Percentiles rank a stretch among this genome's conserved stretches.
Conservation (phyloP, 2,888 invertebrate genomes). For the Synanthedon vespiformis region DNA sequence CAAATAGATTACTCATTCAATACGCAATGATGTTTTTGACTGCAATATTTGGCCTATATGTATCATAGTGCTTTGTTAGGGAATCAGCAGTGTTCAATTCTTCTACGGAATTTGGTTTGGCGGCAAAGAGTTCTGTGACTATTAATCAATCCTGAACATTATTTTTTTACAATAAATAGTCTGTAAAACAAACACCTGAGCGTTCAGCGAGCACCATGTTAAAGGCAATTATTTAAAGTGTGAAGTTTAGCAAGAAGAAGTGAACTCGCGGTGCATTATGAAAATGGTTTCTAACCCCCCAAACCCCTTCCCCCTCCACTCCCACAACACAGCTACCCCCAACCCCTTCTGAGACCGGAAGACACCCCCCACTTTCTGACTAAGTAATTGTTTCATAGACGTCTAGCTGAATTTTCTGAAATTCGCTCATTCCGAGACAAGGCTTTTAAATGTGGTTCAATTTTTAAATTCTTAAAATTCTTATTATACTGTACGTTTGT, state of each 20-base stretch:
- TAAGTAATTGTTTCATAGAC: slow-evolving; percentile 22
- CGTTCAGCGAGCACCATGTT: slow-evolving; percentile 4
- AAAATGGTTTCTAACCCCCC: slow-evolving; percentile 34
- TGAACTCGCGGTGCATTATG: slow-evolving; percentile 47
- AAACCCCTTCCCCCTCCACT: background rate
- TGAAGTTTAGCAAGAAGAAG: slow-evolving; percentile 42
- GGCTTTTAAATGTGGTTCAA: background rate
- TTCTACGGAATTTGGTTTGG: too few species aligned
- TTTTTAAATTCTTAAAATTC: background rate
- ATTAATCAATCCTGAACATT: too few species aligned
- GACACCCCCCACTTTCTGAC: slow-evolving; percentile 8
- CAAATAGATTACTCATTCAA: too few species aligned
- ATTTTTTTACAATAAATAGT: too few species aligned
- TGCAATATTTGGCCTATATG: too few species aligned
- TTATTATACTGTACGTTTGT: background rate
- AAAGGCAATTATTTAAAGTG: slow-evolving; percentile 54
- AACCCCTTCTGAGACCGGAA: slow-evolving; percentile 4
- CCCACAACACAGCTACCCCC: background rate
- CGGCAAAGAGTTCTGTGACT: too few species aligned
- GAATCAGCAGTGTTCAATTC: too few species aligned
- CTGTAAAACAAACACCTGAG: background rate
- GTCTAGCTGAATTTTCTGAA: slow-evolving; percentile 4
- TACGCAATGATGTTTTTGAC: too few species aligned
- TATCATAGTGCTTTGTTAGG: too few species aligned
- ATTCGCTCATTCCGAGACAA: background rate